These are phyloP conservation scores for Nothoprocta pentlandii DNA, from an alignment of 2,113 vertebrate species.

Conservation along the genomic window DNA sequence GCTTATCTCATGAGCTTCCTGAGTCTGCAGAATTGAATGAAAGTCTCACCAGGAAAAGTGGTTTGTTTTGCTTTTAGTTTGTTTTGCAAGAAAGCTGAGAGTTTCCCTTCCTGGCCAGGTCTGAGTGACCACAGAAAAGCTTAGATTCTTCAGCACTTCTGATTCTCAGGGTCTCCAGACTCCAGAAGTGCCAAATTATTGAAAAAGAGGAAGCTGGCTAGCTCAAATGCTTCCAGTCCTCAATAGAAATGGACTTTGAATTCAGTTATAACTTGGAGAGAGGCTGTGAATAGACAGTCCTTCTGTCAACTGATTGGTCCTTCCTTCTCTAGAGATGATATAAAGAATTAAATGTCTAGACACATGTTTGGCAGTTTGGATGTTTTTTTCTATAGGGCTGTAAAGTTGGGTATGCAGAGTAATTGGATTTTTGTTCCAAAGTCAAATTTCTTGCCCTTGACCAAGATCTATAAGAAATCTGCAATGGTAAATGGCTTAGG, in stretches of 20 bases:
- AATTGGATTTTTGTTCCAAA: not conserved
- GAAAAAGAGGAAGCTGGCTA: not conserved
- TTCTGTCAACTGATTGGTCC: not conserved
- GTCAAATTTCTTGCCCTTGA: not conserved
- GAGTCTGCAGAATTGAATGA: conserved; percentile 71
- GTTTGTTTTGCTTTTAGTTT: conserved; percentile 69
- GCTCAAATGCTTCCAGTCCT: not conserved
- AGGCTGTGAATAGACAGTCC: not conserved
- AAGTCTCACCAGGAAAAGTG: conserved; percentile 73
- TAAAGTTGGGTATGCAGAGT: too few relatives aligned
- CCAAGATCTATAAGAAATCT: not conserved
- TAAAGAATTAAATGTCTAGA: not conserved
- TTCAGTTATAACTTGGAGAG: not conserved
- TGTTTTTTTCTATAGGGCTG: not conserved
- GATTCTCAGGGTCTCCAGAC: not conserved
- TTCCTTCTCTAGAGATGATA: not conserved
- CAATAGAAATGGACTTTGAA: not conserved
- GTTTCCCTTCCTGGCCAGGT: conserved; percentile 67
- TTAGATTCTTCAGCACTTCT: not conserved
- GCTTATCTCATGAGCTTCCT: conserved; percentile 67
- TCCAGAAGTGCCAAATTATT: not conserved
- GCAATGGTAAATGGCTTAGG: not conserved
- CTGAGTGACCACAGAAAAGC: not conserved
- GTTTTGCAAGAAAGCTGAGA: conserved; percentile 73
- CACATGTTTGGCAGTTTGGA: not conserved